Conservation (phyloP, 2,113 vertebrate genomes). For the Acanthochromis polyacanthus region DNA sequence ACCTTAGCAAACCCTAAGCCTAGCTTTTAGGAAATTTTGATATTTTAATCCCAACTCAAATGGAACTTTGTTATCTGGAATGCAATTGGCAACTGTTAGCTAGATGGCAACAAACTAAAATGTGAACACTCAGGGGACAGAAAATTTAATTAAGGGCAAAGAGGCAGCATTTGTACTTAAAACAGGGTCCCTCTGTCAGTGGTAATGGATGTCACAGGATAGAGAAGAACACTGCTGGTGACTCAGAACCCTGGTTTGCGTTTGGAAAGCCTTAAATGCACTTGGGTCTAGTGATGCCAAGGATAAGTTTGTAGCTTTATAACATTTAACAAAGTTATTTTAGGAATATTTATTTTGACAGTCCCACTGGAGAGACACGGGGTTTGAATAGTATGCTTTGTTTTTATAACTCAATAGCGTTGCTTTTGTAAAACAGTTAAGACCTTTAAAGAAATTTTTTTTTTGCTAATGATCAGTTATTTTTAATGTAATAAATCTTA, state of each 20-base stretch:
- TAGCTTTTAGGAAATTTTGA: background rate
- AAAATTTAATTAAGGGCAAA: conserved; percentile 70
- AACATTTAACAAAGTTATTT: too few relatives aligned
- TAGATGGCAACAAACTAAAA: conserved; percentile 48
- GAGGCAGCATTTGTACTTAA: conserved; percentile 53
- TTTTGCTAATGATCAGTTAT: too few relatives aligned
- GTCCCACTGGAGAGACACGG: too few relatives aligned
- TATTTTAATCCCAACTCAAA: background rate
- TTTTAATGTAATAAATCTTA: too few relatives aligned
- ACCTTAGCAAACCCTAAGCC: too few relatives aligned
- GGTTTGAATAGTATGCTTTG: too few relatives aligned
- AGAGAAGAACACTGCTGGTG: background rate
- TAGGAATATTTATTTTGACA: too few relatives aligned
- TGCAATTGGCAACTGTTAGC: background rate
- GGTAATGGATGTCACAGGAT: conserved; percentile 81
- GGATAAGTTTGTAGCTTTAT: too few relatives aligned
- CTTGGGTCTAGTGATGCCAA: background rate
- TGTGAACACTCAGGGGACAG: conserved; percentile 19
- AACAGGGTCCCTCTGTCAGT: conserved; percentile 40
- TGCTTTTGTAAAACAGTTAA: too few relatives aligned
- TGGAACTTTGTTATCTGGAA: background rate
- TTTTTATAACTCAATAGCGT: too few relatives aligned
- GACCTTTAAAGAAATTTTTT: too few relatives aligned
- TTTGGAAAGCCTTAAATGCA: conserved; percentile 2
- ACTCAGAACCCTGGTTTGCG: conserved; percentile 12